Evolutionary conservation across 2,113 vertebrate genomes (phyloP).

Genomic region (Etheostoma spectabile): DNA sequence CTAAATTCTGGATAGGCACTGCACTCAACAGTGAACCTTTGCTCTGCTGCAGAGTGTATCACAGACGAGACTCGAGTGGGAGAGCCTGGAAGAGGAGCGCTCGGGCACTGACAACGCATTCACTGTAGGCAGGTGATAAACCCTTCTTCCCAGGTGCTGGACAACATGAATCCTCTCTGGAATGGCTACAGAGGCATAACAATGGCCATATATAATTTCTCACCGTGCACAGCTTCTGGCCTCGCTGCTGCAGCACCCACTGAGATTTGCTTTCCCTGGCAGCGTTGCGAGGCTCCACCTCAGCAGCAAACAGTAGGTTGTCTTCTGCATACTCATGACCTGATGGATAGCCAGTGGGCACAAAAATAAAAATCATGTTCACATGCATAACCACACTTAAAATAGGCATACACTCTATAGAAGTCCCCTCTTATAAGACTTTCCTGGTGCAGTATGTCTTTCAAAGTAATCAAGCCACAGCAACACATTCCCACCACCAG

Average conservation of each 20-base stretch:
- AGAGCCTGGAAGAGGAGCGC: constrained; percentile 31
- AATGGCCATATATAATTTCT: constrained; percentile 62
- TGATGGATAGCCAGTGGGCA: constrained; percentile 60
- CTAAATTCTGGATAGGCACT: constrained; percentile 50
- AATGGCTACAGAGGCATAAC: constrained; percentile 46
- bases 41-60: constrained; percentile 49
- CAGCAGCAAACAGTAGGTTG: constrained; percentile 92
- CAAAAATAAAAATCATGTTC: constrained; percentile 1
- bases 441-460: neutral
- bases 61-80: constrained; percentile 20
- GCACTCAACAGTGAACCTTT: constrained; percentile 39
- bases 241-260: constrained; percentile 89
- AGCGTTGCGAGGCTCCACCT: constrained; percentile 89
- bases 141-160: constrained; percentile 52
- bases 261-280: constrained; percentile 89
- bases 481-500: neutral
- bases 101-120: constrained; percentile 35
- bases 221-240: constrained; percentile 91
- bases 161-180: constrained; percentile 47
- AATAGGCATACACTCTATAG: neutral
- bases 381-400: neutral
- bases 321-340: constrained; percentile 97
- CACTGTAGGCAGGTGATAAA: constrained; percentile 63
- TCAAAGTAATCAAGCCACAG: neutral
- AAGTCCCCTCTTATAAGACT: too few species aligned